Base-by-base conservation (phyloP, 2,113 vertebrate species). In the Bagarius yarrelli region DNA sequence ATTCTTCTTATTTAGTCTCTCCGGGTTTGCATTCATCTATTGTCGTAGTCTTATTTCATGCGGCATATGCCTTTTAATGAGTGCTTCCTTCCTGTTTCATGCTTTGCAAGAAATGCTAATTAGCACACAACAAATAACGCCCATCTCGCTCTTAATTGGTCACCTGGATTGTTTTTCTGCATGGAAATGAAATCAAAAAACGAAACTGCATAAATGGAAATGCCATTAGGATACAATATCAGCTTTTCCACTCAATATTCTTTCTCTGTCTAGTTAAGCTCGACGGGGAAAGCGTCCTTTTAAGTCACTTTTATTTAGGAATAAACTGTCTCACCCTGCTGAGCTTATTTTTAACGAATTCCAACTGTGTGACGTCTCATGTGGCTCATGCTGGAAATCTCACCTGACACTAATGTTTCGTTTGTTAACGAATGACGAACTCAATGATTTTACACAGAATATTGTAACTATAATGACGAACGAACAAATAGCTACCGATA, bases 51-150 rank as follows among this genome's bases (percentile, higher is more conserved):
- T 14, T 82, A 59, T 47, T 69, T 59, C 61, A 50, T 81, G 80
- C 79, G 81, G 18, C 71, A 61, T 81, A 76, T 81, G 75, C 83
- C 60, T 83, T 87, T 86, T 86, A 87, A 90, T 86, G 81, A 53
- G 60, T 59, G 71, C 75, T 88, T 79, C 80, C 80, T 87, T 59
- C 2, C 25, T 34, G 83, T 86, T 87, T 81, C 76, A 53, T 50
- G 57, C 87, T 87, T 88, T 90, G 86, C 87, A 88, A 85, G 86
- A 83, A 79, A 50, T 82, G 64, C 81, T 81, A 60, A 81, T 87
- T 81, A 82, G 47, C 67, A 70, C 13, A 44, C 18, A 32, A 69
- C 30, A 63, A 64, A 57, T 73, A 50, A 79, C 5, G 19, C 14
- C 52, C 18, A 36, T 56, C 30, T 52, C 12, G 30, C 53, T 83